phyloP scores from a whole-genome alignment of 2,888 invertebrate species.

The Watsonalla binaria region DNA sequence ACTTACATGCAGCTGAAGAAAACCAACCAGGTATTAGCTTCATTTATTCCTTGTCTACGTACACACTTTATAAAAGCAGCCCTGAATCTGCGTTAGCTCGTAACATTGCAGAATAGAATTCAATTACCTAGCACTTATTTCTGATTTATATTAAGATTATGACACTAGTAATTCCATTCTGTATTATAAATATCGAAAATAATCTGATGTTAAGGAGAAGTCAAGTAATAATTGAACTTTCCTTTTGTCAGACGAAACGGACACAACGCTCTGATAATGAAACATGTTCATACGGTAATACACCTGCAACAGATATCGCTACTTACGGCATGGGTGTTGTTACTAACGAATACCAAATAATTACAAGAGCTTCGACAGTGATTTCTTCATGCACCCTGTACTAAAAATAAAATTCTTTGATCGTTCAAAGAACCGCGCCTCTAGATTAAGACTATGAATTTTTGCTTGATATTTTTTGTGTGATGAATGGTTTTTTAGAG shows the following conservation, averaged over 20 bases:
- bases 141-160: no score
- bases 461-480: neutral
- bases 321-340: conserved; percentile 15
- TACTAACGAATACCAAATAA: conserved; percentile 6
- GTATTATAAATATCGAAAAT: no score
- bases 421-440: no score
- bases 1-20: conserved; percentile 30
- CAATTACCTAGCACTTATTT: no score
- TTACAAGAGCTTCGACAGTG: neutral
- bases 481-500: no score
- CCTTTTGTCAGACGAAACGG: conserved; percentile 54
- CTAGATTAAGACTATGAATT: neutral
- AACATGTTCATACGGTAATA: conserved; percentile 38
- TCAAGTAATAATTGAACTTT: conserved; percentile 15
- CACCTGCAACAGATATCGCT: conserved; percentile 22
- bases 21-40: conserved; percentile 24
- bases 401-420: neutral
- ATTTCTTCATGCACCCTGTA: neutral
- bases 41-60: neutral
- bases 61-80: no score
- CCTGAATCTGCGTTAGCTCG: no score
- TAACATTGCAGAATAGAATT: no score
- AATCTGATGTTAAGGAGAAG: neutral
- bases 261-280: conserved; percentile 47
- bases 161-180: no score